Conservation (phyloP, 2,888 invertebrate species). For the Gari tellinella region DNA sequence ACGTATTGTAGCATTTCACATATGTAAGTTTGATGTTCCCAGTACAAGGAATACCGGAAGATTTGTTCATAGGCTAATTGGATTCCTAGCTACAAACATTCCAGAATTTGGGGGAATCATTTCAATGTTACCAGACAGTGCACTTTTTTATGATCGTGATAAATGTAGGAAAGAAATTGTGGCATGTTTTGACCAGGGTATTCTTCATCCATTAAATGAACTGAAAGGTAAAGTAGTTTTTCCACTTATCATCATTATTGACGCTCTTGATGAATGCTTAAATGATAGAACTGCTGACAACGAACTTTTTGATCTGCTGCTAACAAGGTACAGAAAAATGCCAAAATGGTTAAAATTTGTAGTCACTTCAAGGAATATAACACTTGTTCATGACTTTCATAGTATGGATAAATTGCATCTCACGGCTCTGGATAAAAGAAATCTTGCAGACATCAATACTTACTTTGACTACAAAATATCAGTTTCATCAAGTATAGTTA, state of each 20-base stretch:
- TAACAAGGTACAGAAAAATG: not conserved
- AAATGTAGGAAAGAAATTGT: not conserved
- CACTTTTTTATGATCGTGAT: not conserved
- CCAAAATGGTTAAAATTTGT: slow-evolving; percentile 6
- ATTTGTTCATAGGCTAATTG: slow-evolving; percentile 1
- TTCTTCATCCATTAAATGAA: not conserved
- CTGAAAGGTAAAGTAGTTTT: not conserved
- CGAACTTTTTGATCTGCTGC: not conserved
- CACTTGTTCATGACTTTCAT: not conserved
- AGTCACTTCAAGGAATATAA: not conserved
- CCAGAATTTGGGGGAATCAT: not conserved
- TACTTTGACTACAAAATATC: not conserved
- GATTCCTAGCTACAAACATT: slow-evolving; percentile 1
- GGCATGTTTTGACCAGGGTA: slow-evolving; percentile 4
- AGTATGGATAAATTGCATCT: not conserved
- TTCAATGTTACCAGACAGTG: not conserved
- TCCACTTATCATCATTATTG: not conserved
- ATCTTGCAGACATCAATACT: not conserved
- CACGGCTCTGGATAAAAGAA: not conserved
- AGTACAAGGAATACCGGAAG: slow-evolving; percentile 3
- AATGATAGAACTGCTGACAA: not conserved
- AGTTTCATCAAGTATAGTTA: not conserved
- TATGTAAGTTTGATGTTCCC: slow-evolving; percentile 5
- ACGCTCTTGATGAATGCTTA: slow-evolving; percentile 1
- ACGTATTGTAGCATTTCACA: not conserved